Evolutionary conservation across 2,888 invertebrate genomes (phyloP).

Genomic region (Taphrorychus bicolor): DNA sequence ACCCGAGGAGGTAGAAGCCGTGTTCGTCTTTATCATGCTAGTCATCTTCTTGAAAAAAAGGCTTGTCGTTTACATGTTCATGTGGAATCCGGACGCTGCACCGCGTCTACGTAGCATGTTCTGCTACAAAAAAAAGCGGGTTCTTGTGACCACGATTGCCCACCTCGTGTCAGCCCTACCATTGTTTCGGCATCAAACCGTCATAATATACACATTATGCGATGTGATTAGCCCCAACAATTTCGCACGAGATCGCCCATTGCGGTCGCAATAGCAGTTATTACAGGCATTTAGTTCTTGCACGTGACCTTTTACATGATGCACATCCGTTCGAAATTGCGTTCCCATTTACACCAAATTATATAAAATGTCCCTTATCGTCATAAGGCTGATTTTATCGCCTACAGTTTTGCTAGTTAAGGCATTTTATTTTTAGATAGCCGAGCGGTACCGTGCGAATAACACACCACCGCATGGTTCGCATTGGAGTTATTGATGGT

Average conservation of each 20-base stretch:
- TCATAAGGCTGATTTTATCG: neutral
- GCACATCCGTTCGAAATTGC: constrained; percentile 8
- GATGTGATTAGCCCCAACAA: constrained; percentile 15
- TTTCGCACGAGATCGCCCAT: constrained; percentile 29
- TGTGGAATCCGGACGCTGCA: constrained; percentile 20
- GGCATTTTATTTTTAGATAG: neutral
- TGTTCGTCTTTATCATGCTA: constrained; percentile 33
- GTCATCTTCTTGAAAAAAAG: constrained; percentile 28
- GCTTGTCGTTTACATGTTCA: constrained; percentile 16
- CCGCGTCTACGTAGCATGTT: neutral
- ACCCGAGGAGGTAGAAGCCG: constrained; percentile 35
- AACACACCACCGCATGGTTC: neutral
- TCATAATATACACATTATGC: neutral
- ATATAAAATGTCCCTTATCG: neutral
- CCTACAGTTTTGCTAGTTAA: neutral
- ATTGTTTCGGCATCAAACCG: neutral
- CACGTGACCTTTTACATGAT: constrained; percentile 26
- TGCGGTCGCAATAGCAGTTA: constrained; percentile 25
- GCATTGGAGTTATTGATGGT: neutral
- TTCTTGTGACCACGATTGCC: neutral
- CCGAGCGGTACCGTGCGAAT: neutral
- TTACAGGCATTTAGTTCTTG: constrained; percentile 35
- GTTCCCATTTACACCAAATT: neutral
- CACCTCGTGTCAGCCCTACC: neutral
- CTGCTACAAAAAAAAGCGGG: too few relatives aligned